Evolutionary conservation across 2,113 vertebrate genomes (phyloP).

Genomic region (Carettochelys insculpta): DNA sequence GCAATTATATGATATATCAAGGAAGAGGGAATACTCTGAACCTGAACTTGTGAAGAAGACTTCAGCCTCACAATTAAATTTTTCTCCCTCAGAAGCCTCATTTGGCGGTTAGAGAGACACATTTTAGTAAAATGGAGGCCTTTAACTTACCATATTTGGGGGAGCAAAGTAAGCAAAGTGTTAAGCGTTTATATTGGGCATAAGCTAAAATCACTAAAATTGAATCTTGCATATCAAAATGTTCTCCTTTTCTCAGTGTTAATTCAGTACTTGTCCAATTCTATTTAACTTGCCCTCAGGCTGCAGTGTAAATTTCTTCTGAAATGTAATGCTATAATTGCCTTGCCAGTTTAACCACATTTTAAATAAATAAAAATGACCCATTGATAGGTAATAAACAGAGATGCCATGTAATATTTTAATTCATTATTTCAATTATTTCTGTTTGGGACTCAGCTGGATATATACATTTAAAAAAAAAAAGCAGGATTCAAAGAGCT

Average conservation of each 20-base stretch:
- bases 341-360: neutral
- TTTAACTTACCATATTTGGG: neutral
- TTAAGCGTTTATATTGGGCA: neutral
- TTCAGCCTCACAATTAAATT: neutral
- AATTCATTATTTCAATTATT: constrained; percentile 63
- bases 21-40: neutral
- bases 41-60: neutral
- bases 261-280: constrained; percentile 34
- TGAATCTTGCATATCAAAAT: constrained; percentile 17
- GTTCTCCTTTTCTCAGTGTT: constrained; percentile 27
- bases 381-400: constrained; percentile 28
- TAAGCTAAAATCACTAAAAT: neutral
- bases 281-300: constrained; percentile 37
- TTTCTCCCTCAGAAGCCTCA: neutral
- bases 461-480: too few species aligned
- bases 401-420: constrained; percentile 25
- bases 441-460: constrained; percentile 62
- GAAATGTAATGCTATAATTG: constrained; percentile 45
- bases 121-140: neutral
- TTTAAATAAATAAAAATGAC: constrained; percentile 56
- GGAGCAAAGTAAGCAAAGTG: neutral
- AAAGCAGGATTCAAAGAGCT: constrained; percentile 49
- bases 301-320: constrained; percentile 8
- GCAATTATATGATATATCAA: neutral
- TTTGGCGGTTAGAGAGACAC: neutral